Evolutionary conservation across 2,888 invertebrate species (phyloP).

Genomic region (Tricholauxania praeusta): DNA sequence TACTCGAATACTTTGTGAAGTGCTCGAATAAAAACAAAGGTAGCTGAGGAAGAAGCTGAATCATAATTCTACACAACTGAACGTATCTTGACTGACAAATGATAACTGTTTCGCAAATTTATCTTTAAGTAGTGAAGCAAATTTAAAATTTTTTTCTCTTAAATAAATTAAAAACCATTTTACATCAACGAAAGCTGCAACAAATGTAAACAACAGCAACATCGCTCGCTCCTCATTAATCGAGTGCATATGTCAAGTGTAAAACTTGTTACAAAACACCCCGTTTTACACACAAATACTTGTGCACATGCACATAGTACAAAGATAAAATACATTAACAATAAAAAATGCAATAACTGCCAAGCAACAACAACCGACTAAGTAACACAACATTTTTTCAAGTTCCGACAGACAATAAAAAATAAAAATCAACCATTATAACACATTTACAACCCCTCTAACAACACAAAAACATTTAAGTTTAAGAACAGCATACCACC

Average conservation of each 20-base stretch:
- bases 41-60: no score
- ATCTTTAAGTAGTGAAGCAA: no score
- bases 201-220: background rate
- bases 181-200: background rate
- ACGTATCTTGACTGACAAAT: no score
- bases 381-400: constrained; percentile 1
- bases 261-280: constrained; percentile 12
- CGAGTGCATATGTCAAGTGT: constrained; percentile 21
- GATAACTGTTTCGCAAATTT: no score
- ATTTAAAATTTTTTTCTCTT: background rate
- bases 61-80: no score
- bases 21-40: no score
- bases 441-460: background rate
- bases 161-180: background rate
- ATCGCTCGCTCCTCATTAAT: constrained; percentile 10
- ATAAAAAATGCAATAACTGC: no score
- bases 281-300: background rate
- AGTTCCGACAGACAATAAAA: background rate
- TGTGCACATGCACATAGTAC: background rate
- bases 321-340: no score
- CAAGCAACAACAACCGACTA: no score
- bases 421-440: background rate
- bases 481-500: background rate
- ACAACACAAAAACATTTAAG: background rate
- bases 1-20: no score